Conservation (phyloP, 2,113 vertebrate genomes). For the Pungitius pungitius region DNA sequence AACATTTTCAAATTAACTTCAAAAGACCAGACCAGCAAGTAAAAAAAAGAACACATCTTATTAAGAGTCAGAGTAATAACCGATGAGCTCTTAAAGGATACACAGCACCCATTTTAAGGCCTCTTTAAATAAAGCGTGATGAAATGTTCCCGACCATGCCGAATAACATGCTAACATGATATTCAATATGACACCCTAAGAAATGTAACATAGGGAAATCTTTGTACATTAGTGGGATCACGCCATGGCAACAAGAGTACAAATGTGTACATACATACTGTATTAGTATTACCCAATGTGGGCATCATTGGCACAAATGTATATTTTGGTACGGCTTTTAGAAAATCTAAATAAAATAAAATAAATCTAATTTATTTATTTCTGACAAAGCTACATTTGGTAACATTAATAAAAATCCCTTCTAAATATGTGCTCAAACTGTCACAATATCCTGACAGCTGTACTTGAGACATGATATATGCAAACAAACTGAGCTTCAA, state of each 20-base stretch:
- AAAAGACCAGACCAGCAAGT: neutral
- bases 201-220: neutral
- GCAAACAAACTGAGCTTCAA: neutral
- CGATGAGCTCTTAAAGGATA: neutral
- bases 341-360: neutral
- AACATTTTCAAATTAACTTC: neutral
- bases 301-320: neutral
- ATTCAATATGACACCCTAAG: neutral
- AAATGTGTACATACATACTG: no score
- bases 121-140: neutral
- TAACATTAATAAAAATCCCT: neutral
- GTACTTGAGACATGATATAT: neutral
- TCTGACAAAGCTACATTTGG: neutral
- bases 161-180: neutral
- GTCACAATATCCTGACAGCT: neutral
- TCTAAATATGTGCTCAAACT: neutral
- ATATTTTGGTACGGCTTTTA: neutral
- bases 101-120: neutral
- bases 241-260: conserved; percentile 13
- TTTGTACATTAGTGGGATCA: conserved; percentile 34
- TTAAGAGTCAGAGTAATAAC: neutral
- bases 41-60: neutral
- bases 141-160: neutral
- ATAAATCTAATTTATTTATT: no score
- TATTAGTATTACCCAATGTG: no score